Evolutionary conservation across 2,888 invertebrate species (phyloP).

Genomic region (Drosophila neutralis): DNA sequence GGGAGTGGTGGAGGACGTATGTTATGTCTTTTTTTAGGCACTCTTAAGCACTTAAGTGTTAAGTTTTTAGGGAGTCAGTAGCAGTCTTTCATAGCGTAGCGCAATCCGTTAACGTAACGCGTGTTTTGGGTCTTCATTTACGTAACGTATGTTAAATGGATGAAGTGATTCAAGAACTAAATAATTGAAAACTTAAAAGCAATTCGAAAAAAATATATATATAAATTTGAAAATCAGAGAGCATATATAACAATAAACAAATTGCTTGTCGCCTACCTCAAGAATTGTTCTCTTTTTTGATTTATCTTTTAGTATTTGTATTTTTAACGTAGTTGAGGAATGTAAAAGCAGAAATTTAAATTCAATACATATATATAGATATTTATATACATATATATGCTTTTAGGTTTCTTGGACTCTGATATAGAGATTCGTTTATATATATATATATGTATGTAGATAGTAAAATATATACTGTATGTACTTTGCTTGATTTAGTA

Average conservation of each 20-base stretch:
- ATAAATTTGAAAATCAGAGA: conserved; percentile 21
- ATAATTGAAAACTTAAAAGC: conserved; percentile 20
- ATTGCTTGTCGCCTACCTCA: conserved; percentile 71
- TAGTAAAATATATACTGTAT: conserved; percentile 70
- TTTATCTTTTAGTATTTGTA: conserved; percentile 49
- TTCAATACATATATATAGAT: conserved; percentile 40
- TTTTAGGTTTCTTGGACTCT: conserved; percentile 40
- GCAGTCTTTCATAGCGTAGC: conserved; percentile 29
- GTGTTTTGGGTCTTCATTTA: not conserved
- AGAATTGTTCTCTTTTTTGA: conserved; percentile 59
- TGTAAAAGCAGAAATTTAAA: conserved; percentile 71
- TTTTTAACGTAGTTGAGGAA: conserved; percentile 62
- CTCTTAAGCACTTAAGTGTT: conserved; percentile 10
- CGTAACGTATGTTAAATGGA: conserved; percentile 28
- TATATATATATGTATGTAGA: conserved; percentile 43
- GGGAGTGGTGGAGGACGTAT: not conserved
- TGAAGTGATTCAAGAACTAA: conserved; percentile 20
- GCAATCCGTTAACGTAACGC: conserved; percentile 25
- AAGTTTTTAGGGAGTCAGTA: conserved; percentile 22
- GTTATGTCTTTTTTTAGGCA: conserved; percentile 4
- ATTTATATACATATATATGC: conserved; percentile 53
- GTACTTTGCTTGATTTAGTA: conserved; percentile 76
- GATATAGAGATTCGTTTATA: conserved; percentile 43
- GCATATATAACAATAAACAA: conserved; percentile 40
- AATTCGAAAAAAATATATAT: conserved; percentile 1